Percentiles rank a stretch among this genome's conserved stretches.
phyloP scores from a whole-genome alignment of 2,797 vertebrate species.

The Tadarida brasiliensis region DNA sequence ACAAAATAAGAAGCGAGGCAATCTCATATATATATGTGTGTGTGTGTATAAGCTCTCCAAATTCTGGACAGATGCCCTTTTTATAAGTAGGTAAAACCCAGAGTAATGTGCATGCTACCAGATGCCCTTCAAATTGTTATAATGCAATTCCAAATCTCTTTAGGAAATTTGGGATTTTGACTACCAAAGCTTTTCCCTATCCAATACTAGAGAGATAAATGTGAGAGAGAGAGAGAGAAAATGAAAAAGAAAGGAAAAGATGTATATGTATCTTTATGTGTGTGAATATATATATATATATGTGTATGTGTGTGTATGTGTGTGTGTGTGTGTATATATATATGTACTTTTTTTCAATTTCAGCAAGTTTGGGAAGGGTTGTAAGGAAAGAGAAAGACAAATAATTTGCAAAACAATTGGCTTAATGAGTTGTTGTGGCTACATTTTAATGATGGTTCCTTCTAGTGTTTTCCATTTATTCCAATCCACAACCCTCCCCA shows the following conservation, averaged over 20 bases:
- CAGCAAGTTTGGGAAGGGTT: conserved; percentile 15
- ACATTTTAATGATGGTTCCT: conserved; percentile 28
- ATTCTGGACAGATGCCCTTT: conserved; percentile 66
- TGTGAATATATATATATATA: not conserved
- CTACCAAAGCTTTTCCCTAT: conserved; percentile 2
- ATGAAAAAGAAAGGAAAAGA: not conserved
- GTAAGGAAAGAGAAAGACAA: not conserved
- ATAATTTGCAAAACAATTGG: conserved; percentile 23
- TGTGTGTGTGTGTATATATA: not conserved
- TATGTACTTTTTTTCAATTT: not conserved
- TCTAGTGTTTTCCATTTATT: conserved; percentile 24
- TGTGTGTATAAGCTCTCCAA: conserved; percentile 41
- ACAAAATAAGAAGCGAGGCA: conserved; percentile 67
- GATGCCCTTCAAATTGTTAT: not conserved
- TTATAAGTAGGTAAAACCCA: conserved; percentile 46
- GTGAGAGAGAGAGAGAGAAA: not conserved
- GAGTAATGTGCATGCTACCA: not conserved
- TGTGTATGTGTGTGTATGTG: not conserved
- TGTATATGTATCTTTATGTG: not conserved
- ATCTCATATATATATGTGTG: conserved; percentile 58
- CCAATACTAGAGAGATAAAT: not conserved
- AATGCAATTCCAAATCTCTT: not conserved
- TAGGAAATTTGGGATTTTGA: conserved; percentile 29
- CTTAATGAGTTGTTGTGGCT: conserved; percentile 22
- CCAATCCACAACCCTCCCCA: not conserved